Evolutionary conservation across 2,113 vertebrate species (phyloP), one percentile per base, ranked within the genome.

Genomic region (Sphaerodactylus townsendi): DNA sequence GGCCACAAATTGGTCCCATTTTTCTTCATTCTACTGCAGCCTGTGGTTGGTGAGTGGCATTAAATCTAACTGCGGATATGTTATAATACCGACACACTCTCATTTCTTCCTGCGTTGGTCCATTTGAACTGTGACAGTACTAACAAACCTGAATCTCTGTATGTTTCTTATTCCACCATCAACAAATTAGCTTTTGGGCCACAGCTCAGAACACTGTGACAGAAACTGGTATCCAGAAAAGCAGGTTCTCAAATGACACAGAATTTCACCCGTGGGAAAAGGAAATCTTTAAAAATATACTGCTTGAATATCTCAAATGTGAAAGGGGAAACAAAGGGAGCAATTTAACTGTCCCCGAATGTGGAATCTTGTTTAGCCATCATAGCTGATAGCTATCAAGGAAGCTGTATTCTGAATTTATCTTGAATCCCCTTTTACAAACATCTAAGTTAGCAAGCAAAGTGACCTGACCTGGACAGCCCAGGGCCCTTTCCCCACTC

Each of bases 11-110:
- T 86, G 87, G 84, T 72, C 88, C 56, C 78, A 88, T 95, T 94
- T 93, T 92, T 93, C 92, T 94, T 93, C 91, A 94, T 95, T 92
- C 88, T 69, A 90, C 68, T 62, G 80, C 87, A 90, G 89, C 81
- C 91, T 37, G 56, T 84, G 79, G 71, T 70, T 46, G 53, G 66
- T 86, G 88, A 76, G 6, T 84, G 85, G 78, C 0, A 10, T 59
- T 85, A 88, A 83, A 90, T 92, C 85, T 68, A 73, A 78, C 50
- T 75, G n/a, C 69, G 69, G 82, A 81, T 78, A 87, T 77, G 77
- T 82, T 72, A 71, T 25, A 33, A 59, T 50, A 35, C 79, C 92
- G 90, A 92, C 87, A 76, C 79, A 53, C 62, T 74, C 76, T 0
- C 0, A 46, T 85, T 88, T 86, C 86, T 87, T 75, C 46, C 82